Conservation (phyloP, 2,888 invertebrate species). For the Tipula unca region DNA sequence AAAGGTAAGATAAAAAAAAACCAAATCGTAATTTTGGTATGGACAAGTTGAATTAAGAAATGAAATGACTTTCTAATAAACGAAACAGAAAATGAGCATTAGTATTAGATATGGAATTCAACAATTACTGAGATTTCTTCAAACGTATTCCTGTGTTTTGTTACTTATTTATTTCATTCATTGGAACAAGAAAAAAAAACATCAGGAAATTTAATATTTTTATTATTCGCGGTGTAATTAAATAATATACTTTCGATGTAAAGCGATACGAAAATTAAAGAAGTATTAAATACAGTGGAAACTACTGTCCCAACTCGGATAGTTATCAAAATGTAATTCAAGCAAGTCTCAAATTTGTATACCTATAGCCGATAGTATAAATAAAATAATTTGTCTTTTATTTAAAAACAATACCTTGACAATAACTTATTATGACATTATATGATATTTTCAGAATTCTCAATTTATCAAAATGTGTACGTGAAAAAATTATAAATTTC, state of each 20-base stretch:
- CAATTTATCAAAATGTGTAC: no score
- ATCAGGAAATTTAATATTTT: background rate
- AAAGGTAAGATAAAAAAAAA: background rate
- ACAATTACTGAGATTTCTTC: background rate
- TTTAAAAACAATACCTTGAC: no score
- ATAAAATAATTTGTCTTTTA: no score
- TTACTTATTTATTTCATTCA: background rate
- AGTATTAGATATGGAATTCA: background rate
- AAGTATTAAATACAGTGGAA: background rate
- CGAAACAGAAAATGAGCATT: background rate
- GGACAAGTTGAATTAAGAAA: constrained; percentile 14
- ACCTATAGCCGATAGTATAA: no score
- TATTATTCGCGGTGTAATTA: background rate
- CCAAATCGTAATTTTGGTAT: background rate
- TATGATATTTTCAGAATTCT: no score
- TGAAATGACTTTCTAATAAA: constrained; percentile 14
- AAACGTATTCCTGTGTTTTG: background rate
- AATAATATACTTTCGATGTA: background rate
- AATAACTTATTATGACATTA: no score
- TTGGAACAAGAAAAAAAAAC: background rate
- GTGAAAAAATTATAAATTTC: no score
- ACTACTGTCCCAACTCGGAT: background rate
- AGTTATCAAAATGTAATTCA: background rate
- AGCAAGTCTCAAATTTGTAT: no score
- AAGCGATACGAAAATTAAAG: background rate